Evolutionary conservation across 2,113 vertebrate species (phyloP), one percentile per base, ranked within the genome.

Genomic region (Microtus pennsylvanicus): DNA sequence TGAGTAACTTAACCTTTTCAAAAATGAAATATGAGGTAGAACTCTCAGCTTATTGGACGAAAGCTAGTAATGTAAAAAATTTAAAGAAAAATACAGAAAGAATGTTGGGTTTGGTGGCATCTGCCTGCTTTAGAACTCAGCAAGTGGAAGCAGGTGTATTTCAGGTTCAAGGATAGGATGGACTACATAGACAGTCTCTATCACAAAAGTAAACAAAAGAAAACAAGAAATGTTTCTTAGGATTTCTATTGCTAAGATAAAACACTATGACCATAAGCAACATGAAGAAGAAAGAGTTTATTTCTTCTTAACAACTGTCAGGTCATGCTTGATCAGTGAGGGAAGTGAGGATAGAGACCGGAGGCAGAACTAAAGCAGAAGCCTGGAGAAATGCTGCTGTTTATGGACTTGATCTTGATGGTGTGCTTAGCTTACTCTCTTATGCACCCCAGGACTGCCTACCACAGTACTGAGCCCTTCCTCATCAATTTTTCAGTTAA

Each of bases 1-100:
- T 88, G 65, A 78, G 76, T 93, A 33, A 74, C n/a, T 92, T 65
- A 89, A 86, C 28, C n/a, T 91, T 74, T 33, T 89, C 82, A 96
- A 93, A 96, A 96, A 67, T 86, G 85, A 86, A 95, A 67, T 38
- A 35, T 55, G 50, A 55, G 38, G n/a, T 81, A 26, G 85, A 83
- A 80, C 87, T 75, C 55, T 35, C 13, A 94, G 22, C 16, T 93
- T 13, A 87, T n/a, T 63, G 22, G 14, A 63, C n/a, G 65, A 76
- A 72, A 28, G 50, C 19, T 45, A 65, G 33, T 42, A 22, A 19
- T 47, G 2, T 17, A 89, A 97, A 47, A 91, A 16, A 3, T 95
- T 94, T 93, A 55, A 55, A 90, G 77, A 47, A 89, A 93, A 91
- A 92, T 47, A 19, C 11, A 70, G 87, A 90, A 63, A 8, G 35